Base-by-base conservation (phyloP, 92 coral and sea anemone genomes). In the Porites lobata region DNA sequence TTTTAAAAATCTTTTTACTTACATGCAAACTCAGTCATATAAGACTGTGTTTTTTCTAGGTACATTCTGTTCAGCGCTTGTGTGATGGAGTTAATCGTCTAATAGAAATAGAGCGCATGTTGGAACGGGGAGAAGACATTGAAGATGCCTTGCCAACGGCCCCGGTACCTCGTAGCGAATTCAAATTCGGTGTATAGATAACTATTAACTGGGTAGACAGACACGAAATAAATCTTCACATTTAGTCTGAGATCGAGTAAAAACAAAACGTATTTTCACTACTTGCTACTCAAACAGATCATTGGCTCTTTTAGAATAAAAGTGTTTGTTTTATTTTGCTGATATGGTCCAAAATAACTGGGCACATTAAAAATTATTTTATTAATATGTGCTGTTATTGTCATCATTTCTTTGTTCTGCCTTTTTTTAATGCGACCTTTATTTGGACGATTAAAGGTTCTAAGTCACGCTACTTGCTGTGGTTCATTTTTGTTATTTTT, bases 51-150 rank as follows among this genome's bases (percentile, higher is more conserved):
- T 76, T 18, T 21, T 70, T 80, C 19, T 54, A 94, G 98, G 98
- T 90, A n/a, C 80, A 92, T 67, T 77, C 93, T 67, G 89, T 94
- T 20, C 89, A 89, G 65, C 65, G 78, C 50, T 65, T 94, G 21
- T 88, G 90, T 17, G 87, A 90, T 32, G 98, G 95, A n/a, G 90
- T 94, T 6, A 82, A 81, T 10, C 90, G 87, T 62, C 75, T 95
- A 17, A 69, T 90, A 32, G 90, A 84, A 14, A 58, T 92, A 63
- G 96, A 92, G 90, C 86, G 75, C 83, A 81, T 88, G 87, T 83
- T 95, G 70, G 98, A 93, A 65, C 78, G 89, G 74, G 92, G 94
- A 54, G 89, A 88, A 59, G 96, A 90, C 50, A 90, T 93, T 2
- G 94, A 92, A 4, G 75, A 85, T 14, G 72, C 77, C 3, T 59